These are phyloP conservation scores for Sebastes elongatus DNA, from an alignment of 2,797 vertebrate species.

Conservation along the genomic window DNA sequence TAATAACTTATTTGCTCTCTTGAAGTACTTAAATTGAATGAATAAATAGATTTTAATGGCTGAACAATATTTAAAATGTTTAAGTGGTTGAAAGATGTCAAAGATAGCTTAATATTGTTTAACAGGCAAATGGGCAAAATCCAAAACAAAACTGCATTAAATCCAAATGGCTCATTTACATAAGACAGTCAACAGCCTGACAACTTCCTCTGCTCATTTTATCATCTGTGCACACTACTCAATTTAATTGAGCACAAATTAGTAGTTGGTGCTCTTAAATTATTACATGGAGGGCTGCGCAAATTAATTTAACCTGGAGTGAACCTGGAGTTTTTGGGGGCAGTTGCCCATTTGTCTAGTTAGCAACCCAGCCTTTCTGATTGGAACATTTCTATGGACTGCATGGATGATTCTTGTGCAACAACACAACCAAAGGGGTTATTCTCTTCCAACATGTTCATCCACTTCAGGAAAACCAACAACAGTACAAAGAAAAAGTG, in stretches of 20 bases:
- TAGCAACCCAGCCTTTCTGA: neutral
- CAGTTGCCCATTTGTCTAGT: neutral
- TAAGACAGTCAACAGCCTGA: neutral
- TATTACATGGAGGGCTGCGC: neutral
- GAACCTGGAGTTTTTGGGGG: neutral
- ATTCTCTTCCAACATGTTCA: neutral
- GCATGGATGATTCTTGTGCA: neutral
- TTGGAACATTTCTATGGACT: neutral
- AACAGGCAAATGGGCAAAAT: neutral
- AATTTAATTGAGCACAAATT: neutral
- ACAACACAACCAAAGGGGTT: accelerated
- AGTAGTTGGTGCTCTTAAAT: neutral
- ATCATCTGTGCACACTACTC: neutral
- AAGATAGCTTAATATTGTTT: neutral
- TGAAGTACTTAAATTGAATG: neutral
- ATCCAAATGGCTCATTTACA: neutral
- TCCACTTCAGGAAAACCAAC: neutral
- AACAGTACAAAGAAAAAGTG: neutral
- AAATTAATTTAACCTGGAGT: neutral
- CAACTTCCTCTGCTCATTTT: neutral
- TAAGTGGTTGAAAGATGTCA: neutral
- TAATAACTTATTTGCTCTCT: neutral
- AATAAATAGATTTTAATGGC: neutral
- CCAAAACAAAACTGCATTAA: neutral
- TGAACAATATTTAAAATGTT: neutral